These are phyloP conservation scores for Oceanodroma leucorhoa DNA, from an alignment of 2,797 vertebrate species.

Conservation along the genomic window DNA sequence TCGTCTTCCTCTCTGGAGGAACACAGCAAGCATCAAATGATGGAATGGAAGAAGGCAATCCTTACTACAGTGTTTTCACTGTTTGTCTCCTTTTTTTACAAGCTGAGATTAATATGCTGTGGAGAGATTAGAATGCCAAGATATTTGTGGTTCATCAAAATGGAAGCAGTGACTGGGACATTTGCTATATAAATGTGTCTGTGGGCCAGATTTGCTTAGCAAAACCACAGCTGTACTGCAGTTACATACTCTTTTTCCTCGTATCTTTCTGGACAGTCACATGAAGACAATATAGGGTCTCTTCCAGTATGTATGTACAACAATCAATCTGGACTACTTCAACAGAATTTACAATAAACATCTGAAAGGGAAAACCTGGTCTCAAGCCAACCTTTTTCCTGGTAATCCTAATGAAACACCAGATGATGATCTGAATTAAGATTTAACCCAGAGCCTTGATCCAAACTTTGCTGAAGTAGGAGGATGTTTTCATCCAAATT, in stretches of 20 bases:
- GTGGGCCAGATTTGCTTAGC: background rate
- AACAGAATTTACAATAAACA: background rate
- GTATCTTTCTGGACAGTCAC: background rate
- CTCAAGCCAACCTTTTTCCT: background rate
- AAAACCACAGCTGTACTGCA: slow-evolving; percentile 7
- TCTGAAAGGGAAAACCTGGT: background rate
- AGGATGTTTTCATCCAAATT: background rate
- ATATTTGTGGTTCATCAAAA: slow-evolving; percentile 44
- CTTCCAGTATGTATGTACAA: background rate
- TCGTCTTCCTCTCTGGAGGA: background rate
- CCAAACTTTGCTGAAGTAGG: background rate
- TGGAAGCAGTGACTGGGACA: background rate
- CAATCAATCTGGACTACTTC: background rate
- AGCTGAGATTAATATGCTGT: slow-evolving; percentile 2
- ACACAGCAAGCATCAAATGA: background rate
- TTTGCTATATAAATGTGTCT: slow-evolving; percentile 5
- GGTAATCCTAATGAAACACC: background rate
- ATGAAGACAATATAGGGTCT: background rate
- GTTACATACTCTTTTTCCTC: background rate
- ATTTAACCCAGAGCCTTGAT: background rate
- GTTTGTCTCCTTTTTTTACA: background rate
- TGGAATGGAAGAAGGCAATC: background rate
- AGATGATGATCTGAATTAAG: background rate
- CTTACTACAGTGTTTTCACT: background rate
- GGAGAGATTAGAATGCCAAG: slow-evolving; percentile 15